These are phyloP conservation scores for Hirtodrosophila confusa DNA, from an alignment of 2,888 invertebrate genomes.

Conservation along the genomic window DNA sequence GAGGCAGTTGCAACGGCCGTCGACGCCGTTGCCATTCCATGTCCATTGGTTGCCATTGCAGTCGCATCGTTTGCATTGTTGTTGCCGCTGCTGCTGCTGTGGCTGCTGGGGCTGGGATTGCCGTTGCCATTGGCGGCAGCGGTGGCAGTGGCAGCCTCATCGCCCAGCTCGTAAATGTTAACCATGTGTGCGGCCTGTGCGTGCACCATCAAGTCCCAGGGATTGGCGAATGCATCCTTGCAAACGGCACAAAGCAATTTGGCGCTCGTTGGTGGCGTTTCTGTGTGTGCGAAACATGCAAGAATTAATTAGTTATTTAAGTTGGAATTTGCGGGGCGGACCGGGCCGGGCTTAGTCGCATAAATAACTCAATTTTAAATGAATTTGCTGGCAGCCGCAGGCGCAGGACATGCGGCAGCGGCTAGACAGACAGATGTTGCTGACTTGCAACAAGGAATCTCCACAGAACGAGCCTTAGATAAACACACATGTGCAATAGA, in stretches of 20 bases:
- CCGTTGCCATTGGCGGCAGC: slow-evolving; percentile 41
- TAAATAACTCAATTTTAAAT: slow-evolving; percentile 81
- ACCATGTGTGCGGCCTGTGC: slow-evolving; percentile 89
- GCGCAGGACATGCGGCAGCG: slow-evolving; percentile 54
- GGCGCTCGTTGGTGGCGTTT: slow-evolving; percentile 82
- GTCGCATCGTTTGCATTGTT: slow-evolving; percentile 45
- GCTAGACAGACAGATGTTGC: slow-evolving; percentile 66
- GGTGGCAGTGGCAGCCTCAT: slow-evolving; percentile 71
- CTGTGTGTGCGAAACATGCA: slow-evolving; percentile 68
- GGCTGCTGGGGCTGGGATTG: slow-evolving; percentile 46
- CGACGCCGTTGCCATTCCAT: slow-evolving; percentile 21
- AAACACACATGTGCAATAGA: slow-evolving; percentile 40
- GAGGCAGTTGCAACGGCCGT: slow-evolving; percentile 10
- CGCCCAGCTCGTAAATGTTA: slow-evolving; percentile 88
- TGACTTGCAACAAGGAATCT: slow-evolving; percentile 60
- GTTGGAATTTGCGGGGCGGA: slow-evolving; percentile 62
- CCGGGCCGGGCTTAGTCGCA: slow-evolving; percentile 50
- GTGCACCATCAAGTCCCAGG: slow-evolving; percentile 90
- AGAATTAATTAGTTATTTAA: slow-evolving; percentile 80
- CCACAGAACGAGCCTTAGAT: slow-evolving; percentile 43
- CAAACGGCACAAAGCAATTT: slow-evolving; percentile 88
- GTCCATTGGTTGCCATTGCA: slow-evolving; percentile 60
- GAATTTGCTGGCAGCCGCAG: slow-evolving; percentile 60
- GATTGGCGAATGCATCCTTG: slow-evolving; percentile 88
- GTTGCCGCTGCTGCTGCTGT: slow-evolving; percentile 35